Base-by-base conservation (phyloP, 2,888 invertebrate genomes). In the Drosophila silvestris region DNA sequence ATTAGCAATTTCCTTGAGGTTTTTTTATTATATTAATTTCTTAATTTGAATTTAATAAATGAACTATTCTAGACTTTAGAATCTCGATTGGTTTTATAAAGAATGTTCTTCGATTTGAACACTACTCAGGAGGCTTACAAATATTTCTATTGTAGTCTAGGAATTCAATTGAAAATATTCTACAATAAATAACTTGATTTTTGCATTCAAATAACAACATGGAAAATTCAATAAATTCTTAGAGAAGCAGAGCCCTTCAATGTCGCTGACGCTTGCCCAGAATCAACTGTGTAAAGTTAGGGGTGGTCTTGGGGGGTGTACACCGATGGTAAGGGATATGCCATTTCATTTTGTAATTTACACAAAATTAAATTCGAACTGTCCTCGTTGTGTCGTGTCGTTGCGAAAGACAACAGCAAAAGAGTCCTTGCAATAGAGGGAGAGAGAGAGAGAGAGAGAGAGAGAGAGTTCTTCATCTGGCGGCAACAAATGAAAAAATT, bases 321-420 rank as follows among this genome's bases (percentile, higher is more conserved):
- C 3, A 4, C 7, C 10, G 50, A 30, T 14, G 50, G 44, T 10
- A 37, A 44, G 35, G 50, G 41, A 51, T 72, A 53, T 66, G 63
- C 60, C 69, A 68, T 67, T 79, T 79, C 59, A 65, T 53, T 69
- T 80, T 88, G 85, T 88, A 90, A 90, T 90, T 88, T 88, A 86
- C 86, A 88, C 89, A 88, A 85, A 81, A 86, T 86, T 90, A 88
- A 90, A 88, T 88, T 90, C 85, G 74, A 83, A 88, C 69, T 86
- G 89, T 86, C 83, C 89, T 78, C 60, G 67, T 50, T 56, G 53
- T 71, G 61, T 71, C 51, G 56, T 58, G 39, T 65, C 63, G 57
- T 35, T 66, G 47, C n/a, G 33, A 44, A 69, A 67, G 60, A 64
- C 79, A 74, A 70, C 54, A 66, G 63, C 71, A 66, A 44, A 32